These are phyloP conservation scores for Matsumurasca onukii DNA, from an alignment of 1,140 invertebrate species.

Conservation along the genomic window DNA sequence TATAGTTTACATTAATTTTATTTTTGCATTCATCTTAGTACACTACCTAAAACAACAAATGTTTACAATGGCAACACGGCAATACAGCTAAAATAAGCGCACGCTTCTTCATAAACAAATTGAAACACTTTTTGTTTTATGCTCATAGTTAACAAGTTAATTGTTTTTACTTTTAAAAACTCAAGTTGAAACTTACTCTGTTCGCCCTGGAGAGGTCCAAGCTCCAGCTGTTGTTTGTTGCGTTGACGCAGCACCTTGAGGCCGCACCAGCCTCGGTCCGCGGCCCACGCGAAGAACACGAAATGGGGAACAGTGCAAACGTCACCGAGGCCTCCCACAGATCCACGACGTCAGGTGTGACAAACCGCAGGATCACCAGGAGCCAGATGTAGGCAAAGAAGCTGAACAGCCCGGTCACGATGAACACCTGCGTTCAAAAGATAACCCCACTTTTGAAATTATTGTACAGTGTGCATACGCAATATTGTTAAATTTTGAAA, in stretches of 20 bases:
- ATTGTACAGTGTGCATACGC: background rate
- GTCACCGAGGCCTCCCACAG: constrained; percentile 65
- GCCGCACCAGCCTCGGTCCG: constrained; percentile 51
- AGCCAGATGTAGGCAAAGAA: constrained; percentile 69
- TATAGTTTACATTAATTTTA: no score
- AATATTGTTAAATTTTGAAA: no score
- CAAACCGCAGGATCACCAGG: constrained; percentile 54
- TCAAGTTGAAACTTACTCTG: constrained; percentile 33
- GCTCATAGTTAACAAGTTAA: background rate
- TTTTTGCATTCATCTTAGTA: no score
- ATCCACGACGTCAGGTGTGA: constrained; percentile 55
- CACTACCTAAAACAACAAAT: no score
- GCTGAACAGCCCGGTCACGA: constrained; percentile 57
- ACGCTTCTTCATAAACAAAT: background rate
- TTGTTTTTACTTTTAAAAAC: background rate
- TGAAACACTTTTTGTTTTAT: background rate
- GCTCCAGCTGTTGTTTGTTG: constrained; percentile 51
- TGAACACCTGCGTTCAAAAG: constrained; percentile 53
- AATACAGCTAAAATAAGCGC: background rate
- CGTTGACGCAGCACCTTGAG: constrained; percentile 38
- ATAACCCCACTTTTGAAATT: background rate
- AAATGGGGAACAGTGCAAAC: constrained; percentile 60
- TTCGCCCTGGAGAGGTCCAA: constrained; percentile 46
- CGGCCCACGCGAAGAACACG: constrained; percentile 55
- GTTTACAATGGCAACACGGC: no score